phyloP scores from a whole-genome alignment of 2,797 vertebrate genomes.

The Acanthurus leucopareius region DNA sequence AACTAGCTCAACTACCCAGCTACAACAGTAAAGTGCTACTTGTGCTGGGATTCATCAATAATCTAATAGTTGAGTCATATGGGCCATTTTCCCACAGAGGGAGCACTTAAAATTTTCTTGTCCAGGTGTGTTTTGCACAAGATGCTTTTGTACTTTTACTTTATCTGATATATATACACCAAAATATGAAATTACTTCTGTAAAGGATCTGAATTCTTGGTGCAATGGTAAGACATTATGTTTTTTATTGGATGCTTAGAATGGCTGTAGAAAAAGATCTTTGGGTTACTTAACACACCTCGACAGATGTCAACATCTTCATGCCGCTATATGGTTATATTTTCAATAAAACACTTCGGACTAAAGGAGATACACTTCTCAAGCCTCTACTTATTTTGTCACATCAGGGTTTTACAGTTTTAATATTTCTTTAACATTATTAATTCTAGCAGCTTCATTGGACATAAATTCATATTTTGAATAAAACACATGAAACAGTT shows the following conservation, averaged over 20 bases:
- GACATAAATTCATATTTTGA: not conserved
- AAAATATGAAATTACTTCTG: not conserved
- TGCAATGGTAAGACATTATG: not conserved
- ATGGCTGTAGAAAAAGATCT: slow-evolving; percentile 32
- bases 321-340: slow-evolving; percentile 5
- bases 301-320: not conserved
- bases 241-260: slow-evolving; percentile 38
- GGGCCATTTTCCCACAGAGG: not conserved
- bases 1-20: not conserved
- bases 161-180: no score
- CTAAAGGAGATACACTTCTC: slow-evolving; percentile 1
- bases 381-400: not conserved
- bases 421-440: not conserved
- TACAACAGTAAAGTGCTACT: not conserved
- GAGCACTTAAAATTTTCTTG: not conserved
- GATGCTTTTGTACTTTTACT: no score
- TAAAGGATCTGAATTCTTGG: not conserved
- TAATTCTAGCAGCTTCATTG: not conserved
- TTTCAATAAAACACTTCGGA: not conserved
- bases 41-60: not conserved
- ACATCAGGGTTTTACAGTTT: not conserved
- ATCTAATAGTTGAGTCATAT: not conserved
- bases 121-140: not conserved
- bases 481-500: not conserved
- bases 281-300: slow-evolving; percentile 3